Base-by-base conservation (phyloP, 2,113 vertebrate genomes). In the Ginglymostoma cirratum region DNA sequence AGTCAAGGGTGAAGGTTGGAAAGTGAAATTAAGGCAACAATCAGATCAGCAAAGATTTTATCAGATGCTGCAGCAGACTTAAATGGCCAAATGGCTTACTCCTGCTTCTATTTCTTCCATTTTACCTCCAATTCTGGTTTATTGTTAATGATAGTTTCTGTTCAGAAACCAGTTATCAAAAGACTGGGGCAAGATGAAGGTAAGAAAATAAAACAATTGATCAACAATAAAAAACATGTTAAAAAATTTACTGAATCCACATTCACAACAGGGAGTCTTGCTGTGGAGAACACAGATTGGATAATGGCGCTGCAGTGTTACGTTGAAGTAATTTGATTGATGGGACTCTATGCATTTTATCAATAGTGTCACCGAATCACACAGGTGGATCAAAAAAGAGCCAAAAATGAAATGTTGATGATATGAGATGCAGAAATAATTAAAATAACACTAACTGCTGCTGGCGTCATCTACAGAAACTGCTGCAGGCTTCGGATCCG, bases 371-470 rank as follows among this genome's bases (percentile, higher is more conserved):
- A 45, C 23, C 52, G 42, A 94, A 66, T 27, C 23, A 95, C 69
- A 34, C n/a, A 23, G 17, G 1, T 45, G 67, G 15, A 42, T 12
- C 1, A 69, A 14, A 21, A 72, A 48, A 48, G 30, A 72, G 94
- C 94, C 42, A 15, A 48, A 48, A 48, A 30, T 95, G 94, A 95
- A 95, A 72, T 30, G 94, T 95, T 52, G 66, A 61, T 93, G 89
- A 95, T 5, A 61, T 65, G 45, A 95, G 69, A 76, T 72, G 94
- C 94, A 95, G 94, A 95, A 95, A 95, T 48, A 95, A 95, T 95
- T 52, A 95, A 72, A 95, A 23, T 72, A 30, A 95, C 94, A 95
- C 94, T 95, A 70, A 95, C 94, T 95, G 94, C 94, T 95, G 94
- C 94, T 95, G 94, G 69, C 27, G 94, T 95, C 94, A 95, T 95